These are phyloP conservation scores for Corydoras maculifer DNA, from an alignment of 2,113 vertebrate species.

Conservation along the genomic window DNA sequence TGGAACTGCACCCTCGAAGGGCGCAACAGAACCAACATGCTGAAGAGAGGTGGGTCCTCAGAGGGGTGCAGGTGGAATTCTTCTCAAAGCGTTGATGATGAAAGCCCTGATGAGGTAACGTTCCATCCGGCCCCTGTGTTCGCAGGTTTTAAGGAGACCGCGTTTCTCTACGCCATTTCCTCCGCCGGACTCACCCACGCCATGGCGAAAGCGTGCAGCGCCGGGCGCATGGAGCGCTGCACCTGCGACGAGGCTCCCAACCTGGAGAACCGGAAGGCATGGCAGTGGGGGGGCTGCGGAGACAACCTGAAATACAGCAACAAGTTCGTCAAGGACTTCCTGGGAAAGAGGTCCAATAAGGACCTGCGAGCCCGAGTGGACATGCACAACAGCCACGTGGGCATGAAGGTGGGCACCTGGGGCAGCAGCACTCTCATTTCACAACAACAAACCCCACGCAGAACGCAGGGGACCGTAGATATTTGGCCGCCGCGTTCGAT, in stretches of 20 bases:
- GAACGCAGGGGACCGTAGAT: too few relatives aligned
- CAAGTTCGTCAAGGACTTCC: constrained; percentile 97
- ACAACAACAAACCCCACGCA: too few relatives aligned
- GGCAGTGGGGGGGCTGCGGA: constrained; percentile 97
- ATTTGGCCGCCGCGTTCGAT: too few relatives aligned
- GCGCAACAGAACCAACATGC: constrained; percentile 83
- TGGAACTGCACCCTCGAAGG: constrained; percentile 98
- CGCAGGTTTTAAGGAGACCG: constrained; percentile 73
- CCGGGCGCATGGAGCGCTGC: constrained; percentile 94
- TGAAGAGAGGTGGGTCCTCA: constrained; percentile 77
- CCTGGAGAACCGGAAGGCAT: constrained; percentile 93
- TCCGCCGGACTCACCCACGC: constrained; percentile 89
- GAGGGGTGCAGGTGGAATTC: not conserved
- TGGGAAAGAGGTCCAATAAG: constrained; percentile 91
- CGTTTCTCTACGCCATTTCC: constrained; percentile 93
- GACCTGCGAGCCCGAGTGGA: constrained; percentile 90
- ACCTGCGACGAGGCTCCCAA: constrained; percentile 95
- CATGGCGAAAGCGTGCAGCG: constrained; percentile 93
- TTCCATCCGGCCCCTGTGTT: not conserved
- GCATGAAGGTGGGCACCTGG: constrained; percentile 79
- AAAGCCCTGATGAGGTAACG: too few relatives aligned
- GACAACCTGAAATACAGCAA: constrained; percentile 98
- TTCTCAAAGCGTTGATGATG: too few relatives aligned
- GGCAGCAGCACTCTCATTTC: too few relatives aligned
- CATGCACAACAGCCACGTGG: constrained; percentile 96